phyloP scores from a whole-genome alignment of 2,113 vertebrate species.

The Halichoeres trimaculatus region DNA sequence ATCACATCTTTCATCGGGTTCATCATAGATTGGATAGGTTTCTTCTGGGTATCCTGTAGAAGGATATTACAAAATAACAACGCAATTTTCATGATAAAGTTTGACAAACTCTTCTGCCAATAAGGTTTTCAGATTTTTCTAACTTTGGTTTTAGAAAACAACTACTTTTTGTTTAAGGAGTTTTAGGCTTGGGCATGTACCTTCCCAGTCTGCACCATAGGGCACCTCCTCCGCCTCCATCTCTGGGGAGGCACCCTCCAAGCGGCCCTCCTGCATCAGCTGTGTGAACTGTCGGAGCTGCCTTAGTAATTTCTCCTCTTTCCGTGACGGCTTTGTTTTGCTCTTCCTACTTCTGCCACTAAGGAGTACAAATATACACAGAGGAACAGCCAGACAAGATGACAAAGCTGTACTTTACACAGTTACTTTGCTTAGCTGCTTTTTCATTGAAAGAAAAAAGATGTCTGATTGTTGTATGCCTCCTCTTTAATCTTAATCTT shows the following conservation, averaged over 20 bases:
- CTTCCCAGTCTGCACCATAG: conserved; percentile 93
- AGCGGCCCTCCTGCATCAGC: conserved; percentile 90
- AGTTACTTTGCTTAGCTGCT: not conserved
- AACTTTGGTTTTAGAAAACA: too few species aligned
- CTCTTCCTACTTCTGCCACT: conserved; percentile 76
- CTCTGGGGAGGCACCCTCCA: conserved; percentile 91
- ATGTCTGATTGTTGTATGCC: not conserved
- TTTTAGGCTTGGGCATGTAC: conserved; percentile 61
- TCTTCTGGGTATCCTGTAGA: conserved; percentile 95
- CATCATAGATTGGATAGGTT: conserved; percentile 88
- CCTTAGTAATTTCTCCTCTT: conserved; percentile 89
- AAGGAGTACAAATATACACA: conserved; percentile 40
- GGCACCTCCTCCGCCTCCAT: conserved; percentile 94
- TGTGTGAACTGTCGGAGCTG: conserved; percentile 91
- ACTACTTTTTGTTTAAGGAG: not conserved
- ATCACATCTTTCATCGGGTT: conserved; percentile 68
- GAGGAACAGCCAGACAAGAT: conserved; percentile 1
- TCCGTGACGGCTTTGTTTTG: conserved; percentile 84
- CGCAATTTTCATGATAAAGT: too few species aligned
- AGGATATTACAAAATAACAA: not conserved
- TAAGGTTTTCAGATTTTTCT: not conserved
- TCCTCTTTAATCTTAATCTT: not conserved
- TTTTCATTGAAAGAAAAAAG: too few species aligned
- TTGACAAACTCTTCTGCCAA: not conserved
- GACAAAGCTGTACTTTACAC: not conserved